phyloP scores from a whole-genome alignment of 1,140 invertebrate species.

The Hylaeus anthracinus region DNA sequence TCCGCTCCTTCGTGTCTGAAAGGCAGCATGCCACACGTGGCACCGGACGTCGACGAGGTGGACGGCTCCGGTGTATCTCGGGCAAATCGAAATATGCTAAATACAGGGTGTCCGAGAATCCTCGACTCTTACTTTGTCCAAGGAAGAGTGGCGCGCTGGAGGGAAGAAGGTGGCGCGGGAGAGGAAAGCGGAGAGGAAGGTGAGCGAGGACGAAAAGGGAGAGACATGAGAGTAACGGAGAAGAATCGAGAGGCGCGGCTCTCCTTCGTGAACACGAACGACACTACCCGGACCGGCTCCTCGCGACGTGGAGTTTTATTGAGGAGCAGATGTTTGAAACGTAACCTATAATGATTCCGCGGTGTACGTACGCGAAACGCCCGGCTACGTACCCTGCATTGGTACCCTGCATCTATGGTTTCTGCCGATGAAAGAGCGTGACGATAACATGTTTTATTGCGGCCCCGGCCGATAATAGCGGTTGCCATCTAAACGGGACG shows the following conservation, averaged over 20 bases:
- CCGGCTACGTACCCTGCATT: not conserved
- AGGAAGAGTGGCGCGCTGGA: no score
- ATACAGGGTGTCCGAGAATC: slow-evolving; percentile 58
- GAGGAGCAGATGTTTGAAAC: slow-evolving; percentile 52
- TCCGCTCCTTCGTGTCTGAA: slow-evolving; percentile 49
- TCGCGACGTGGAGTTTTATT: slow-evolving; percentile 55
- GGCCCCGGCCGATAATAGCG: slow-evolving; percentile 8
- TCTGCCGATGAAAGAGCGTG: slow-evolving; percentile 18
- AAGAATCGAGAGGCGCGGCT: slow-evolving; percentile 44
- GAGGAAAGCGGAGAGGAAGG: not conserved
- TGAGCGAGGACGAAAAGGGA: not conserved
- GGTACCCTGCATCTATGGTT: slow-evolving; percentile 23
- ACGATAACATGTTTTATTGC: slow-evolving; percentile 46
- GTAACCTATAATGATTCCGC: slow-evolving; percentile 47
- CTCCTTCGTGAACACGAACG: slow-evolving; percentile 61
- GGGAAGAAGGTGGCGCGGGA: not conserved
- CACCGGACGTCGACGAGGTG: slow-evolving; percentile 50
- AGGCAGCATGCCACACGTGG: slow-evolving; percentile 50
- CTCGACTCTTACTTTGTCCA: slow-evolving; percentile 17
- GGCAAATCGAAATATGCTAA: slow-evolving; percentile 64
- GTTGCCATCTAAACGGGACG: slow-evolving; percentile 18
- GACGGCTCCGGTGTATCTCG: slow-evolving; percentile 56
- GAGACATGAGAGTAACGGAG: not conserved
- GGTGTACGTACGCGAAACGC: slow-evolving; percentile 2
- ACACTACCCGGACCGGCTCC: slow-evolving; percentile 63